A percentile compares a stretch with the other conserved stretches of the same genome.
phyloP scores from a whole-genome alignment of 2,888 invertebrate genomes.

The Cephalotes varians region DNA sequence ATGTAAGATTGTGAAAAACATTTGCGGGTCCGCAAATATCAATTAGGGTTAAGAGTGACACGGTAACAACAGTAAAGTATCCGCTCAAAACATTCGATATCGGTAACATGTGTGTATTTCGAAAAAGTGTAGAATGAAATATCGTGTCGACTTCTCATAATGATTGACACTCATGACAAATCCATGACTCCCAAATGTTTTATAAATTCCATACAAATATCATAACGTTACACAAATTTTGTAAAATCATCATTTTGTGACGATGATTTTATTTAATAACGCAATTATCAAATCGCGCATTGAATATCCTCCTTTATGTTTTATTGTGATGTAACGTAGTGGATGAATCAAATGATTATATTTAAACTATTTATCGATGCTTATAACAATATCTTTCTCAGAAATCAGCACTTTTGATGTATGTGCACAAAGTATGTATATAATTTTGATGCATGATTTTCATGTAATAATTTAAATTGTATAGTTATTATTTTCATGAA shows the following conservation, averaged over 20 bases:
- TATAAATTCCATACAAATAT: slow-evolving; percentile 24
- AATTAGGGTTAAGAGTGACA: neutral
- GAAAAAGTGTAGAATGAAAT: slow-evolving; percentile 41
- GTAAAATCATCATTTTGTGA: neutral
- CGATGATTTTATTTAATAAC: neutral
- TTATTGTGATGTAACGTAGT: slow-evolving; percentile 42
- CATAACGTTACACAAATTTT: slow-evolving; percentile 7
- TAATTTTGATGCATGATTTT: neutral
- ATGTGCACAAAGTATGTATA: slow-evolving; percentile 3
- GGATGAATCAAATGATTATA: slow-evolving; percentile 18
- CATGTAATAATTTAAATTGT: neutral
- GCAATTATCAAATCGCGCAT: neutral
- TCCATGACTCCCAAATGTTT: neutral
- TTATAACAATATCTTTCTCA: slow-evolving; percentile 4
- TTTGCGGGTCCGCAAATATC: too few species aligned
- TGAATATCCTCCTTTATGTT: neutral
- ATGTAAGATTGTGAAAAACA: too few species aligned
- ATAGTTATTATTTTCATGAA: neutral
- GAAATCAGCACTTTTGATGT: neutral
- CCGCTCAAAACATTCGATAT: neutral
- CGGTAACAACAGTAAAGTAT: slow-evolving; percentile 23
- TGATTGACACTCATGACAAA: slow-evolving; percentile 1
- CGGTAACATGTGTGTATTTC: neutral
- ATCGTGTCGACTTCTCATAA: neutral
- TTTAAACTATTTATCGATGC: neutral